Evolutionary conservation across 2,797 vertebrate species (phyloP).

Genomic region (Halcyon smyrnensis): DNA sequence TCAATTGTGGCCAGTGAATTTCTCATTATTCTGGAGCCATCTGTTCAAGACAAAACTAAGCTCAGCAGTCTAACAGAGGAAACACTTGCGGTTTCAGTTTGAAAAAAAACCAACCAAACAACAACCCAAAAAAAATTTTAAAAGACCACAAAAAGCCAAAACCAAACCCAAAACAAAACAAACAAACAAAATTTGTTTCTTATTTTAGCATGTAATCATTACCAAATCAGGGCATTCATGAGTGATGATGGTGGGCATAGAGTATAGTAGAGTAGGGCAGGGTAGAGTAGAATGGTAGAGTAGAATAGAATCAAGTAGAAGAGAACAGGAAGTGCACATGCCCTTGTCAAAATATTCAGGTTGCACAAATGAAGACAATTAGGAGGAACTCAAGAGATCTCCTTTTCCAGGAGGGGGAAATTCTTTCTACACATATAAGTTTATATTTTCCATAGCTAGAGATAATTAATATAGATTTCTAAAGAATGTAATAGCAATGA

Average conservation of each 20-base stretch:
- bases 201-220: neutral
- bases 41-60: neutral
- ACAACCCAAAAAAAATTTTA: too few species aligned
- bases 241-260: neutral
- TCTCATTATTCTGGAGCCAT: neutral
- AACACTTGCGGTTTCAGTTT: neutral
- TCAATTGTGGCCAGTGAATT: neutral
- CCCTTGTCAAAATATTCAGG: slow-evolving; percentile 35
- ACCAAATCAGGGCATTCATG: neutral
- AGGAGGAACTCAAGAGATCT: neutral
- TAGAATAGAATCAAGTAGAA: neutral
- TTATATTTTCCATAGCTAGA: neutral
- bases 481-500: neutral
- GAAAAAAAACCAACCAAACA: too few species aligned
- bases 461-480: neutral
- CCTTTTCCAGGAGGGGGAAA: neutral
- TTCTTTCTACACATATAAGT: neutral
- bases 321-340: neutral
- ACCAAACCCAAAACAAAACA: too few species aligned
- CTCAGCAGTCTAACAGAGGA: neutral
- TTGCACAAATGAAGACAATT: slow-evolving; percentile 5
- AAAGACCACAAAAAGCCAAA: fast-evolving
- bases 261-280: neutral
- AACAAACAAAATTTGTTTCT: neutral
- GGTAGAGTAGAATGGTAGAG: neutral